A percentile compares a stretch with the other conserved stretches of the same genome.
phyloP scores from a whole-genome alignment of 2,888 invertebrate species.

The Antitype chi region DNA sequence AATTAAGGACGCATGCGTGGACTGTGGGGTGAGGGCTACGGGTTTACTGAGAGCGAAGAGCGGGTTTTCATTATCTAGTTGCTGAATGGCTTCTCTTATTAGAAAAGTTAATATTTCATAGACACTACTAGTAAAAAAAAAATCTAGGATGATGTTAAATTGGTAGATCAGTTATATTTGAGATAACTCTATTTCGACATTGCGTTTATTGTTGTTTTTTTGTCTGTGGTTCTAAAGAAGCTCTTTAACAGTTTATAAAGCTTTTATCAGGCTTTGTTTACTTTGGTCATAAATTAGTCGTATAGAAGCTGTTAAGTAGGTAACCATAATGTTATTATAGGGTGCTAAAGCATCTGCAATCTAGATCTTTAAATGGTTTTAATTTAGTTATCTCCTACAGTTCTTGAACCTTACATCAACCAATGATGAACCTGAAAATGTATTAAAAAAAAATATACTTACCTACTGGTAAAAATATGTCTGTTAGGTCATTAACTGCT shows the following conservation, averaged over 20 bases:
- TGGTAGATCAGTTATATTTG: background rate
- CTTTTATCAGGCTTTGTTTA: background rate
- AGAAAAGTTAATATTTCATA: background rate
- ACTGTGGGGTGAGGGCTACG: conserved; percentile 72
- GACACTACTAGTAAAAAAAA: background rate
- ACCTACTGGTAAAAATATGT: too few species aligned
- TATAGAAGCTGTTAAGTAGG: background rate
- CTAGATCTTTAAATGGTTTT: background rate
- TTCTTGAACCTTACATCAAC: background rate
- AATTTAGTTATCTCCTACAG: background rate
- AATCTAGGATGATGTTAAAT: background rate
- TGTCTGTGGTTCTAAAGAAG: background rate
- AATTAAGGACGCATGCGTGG: conserved; percentile 90
- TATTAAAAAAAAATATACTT: too few species aligned
- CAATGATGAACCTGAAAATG: background rate
- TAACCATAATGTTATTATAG: background rate
- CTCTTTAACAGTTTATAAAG: background rate
- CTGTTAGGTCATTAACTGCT: too few species aligned
- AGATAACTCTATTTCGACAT: too few species aligned
- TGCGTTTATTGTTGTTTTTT: background rate
- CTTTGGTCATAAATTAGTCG: background rate
- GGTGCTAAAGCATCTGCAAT: background rate
- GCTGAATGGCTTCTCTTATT: background rate
- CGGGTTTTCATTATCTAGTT: conserved; percentile 6
- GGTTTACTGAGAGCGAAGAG: conserved; percentile 53